Conservation (phyloP, 1,140 invertebrate genomes). For the Chrysopa pallens region DNA sequence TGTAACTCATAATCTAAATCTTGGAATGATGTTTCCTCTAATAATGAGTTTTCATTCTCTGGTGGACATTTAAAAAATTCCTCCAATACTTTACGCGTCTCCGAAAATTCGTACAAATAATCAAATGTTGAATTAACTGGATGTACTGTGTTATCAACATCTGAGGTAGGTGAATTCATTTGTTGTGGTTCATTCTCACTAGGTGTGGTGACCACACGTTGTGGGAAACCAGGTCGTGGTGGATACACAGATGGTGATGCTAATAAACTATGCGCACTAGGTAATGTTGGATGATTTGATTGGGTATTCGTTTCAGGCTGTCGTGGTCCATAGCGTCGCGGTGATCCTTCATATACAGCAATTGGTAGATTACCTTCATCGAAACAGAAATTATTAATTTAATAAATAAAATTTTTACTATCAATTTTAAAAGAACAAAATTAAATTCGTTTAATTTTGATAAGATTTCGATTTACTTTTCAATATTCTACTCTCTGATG, state of each 20-base stretch:
- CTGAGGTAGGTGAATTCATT: constrained; percentile 13
- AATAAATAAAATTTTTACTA: too few relatives aligned
- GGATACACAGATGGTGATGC: constrained; percentile 46
- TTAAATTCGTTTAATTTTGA: too few relatives aligned
- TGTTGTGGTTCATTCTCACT: constrained; percentile 26
- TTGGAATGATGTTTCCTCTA: constrained; percentile 16
- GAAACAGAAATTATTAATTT: constrained; percentile 12
- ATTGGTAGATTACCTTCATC: constrained; percentile 77
- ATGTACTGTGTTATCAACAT: constrained; percentile 29
- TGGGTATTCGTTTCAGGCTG: constrained; percentile 17
- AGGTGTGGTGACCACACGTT: constrained; percentile 28
- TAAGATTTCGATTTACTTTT: too few relatives aligned
- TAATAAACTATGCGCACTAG: constrained; percentile 35
- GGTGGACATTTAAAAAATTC: constrained; percentile 76
- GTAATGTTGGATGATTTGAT: constrained; percentile 25
- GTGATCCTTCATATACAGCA: constrained; percentile 81
- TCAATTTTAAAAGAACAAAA: too few relatives aligned
- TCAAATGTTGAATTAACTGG: constrained; percentile 42
- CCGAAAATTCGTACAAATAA: constrained; percentile 78
- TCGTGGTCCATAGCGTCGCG: constrained; percentile 56
- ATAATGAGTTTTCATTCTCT: constrained; percentile 31
- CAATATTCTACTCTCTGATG: too few relatives aligned
- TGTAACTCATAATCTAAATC: constrained; percentile 72
- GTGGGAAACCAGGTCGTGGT: constrained; percentile 53
- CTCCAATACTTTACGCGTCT: constrained; percentile 76